Base-by-base conservation (phyloP, 2,797 vertebrate species). In the Distichodus sexfasciatus region DNA sequence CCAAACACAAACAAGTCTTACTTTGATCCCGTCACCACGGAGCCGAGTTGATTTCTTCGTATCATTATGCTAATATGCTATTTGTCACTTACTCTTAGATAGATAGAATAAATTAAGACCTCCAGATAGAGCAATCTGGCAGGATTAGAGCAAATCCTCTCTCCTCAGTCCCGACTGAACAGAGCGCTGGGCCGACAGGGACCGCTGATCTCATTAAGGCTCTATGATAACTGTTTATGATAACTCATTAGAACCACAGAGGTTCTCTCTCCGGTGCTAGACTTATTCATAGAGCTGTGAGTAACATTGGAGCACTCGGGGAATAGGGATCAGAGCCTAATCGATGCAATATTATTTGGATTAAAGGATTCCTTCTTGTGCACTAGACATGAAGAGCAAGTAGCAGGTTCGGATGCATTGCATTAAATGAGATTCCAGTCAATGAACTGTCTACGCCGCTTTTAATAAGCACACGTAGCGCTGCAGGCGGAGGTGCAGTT, bases 41-140 rank as follows among this genome's bases (percentile, higher is more conserved):
- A 60, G 61, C 72, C 28, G 67, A 73, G 53, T 58, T 75, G 62
- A 57, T 66, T 75, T 77, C 54, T 59, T 62, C 79, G 85, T 87
- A 86, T 90, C 90, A 91, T 92, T 88, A 89, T 92, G 87, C 87
- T 91, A 91, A 92, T 91, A 89, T 86, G 86, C 89, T 89, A 89
- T 91, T 90, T 92, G 90, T 92, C 90, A 90, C 92, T 93, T 91
- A 89, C 86, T 88, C 88, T 89, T 86, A 85, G 89, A 81, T 82
- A 92, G 92, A 92, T 90, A 90, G 90, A 82, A 89, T 89, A 84
- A 87, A 90, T 92, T 91, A 92, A 89, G 86, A 73, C 84, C 88
- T 91, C 83, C 79, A 69, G 76, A 87, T 73, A 76, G 87, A 88
- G 90, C 89, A 90, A 86, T 90, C 88, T 89, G 75, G 65, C 76